Conservation (phyloP, 2,888 invertebrate species). For the Helobdella robusta region DNA sequence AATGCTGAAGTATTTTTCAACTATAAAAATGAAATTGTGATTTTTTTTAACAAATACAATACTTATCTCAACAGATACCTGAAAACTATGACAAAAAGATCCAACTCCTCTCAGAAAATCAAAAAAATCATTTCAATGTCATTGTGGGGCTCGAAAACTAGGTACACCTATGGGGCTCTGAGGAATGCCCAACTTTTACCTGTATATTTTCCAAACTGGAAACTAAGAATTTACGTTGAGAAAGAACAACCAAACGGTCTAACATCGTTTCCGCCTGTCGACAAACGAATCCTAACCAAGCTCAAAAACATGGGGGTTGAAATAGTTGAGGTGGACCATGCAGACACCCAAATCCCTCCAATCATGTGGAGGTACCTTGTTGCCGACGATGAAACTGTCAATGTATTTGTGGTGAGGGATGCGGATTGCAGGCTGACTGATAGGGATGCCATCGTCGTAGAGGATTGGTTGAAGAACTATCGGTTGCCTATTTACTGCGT, state of each 20-base stretch:
- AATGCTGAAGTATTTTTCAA: neutral
- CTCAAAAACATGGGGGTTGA: constrained; percentile 29
- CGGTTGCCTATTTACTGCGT: constrained; percentile 28
- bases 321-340: constrained; percentile 27
- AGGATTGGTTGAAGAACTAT: constrained; percentile 27
- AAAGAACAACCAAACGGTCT: constrained; percentile 8
- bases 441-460: constrained; percentile 28
- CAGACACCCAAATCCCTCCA: constrained; percentile 20
- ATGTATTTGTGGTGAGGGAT: constrained; percentile 30
- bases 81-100: neutral
- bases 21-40: neutral
- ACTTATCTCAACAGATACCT: constrained; percentile 17
- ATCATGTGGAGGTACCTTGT: constrained; percentile 31
- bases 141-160: constrained; percentile 27
- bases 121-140: constrained; percentile 32
- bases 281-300: constrained; percentile 27
- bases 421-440: constrained; percentile 26
- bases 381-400: constrained; percentile 27
- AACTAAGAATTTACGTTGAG: constrained; percentile 31
- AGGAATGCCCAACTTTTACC: constrained; percentile 32
- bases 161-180: constrained; percentile 31
- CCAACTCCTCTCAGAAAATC: neutral
- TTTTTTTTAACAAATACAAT: neutral
- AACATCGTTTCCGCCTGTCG: constrained; percentile 22
- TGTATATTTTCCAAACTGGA: constrained; percentile 32